A percentile compares a stretch with the other conserved stretches of the same genome.
Evolutionary conservation across 1,140 invertebrate species (phyloP).

Genomic region (Zelostemma sp.): DNA sequence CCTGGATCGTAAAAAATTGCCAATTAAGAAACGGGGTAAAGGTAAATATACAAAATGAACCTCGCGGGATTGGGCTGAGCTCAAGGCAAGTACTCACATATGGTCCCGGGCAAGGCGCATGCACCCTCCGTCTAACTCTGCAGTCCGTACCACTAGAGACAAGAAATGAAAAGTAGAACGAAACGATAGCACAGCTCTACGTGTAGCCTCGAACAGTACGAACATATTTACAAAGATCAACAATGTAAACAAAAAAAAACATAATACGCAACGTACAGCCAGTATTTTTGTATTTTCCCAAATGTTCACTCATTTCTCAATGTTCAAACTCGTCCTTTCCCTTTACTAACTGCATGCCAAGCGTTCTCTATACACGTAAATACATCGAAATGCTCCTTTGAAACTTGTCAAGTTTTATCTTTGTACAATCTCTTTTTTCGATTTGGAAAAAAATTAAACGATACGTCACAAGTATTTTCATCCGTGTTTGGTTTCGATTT

Average conservation of each 20-base stretch:
- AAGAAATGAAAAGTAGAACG: conserved; percentile 67
- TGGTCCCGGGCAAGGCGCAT: conserved; percentile 71
- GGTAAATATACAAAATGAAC: not conserved
- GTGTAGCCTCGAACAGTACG: conserved; percentile 35
- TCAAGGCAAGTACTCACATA: conserved; percentile 67
- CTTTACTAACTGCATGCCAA: conserved; percentile 66
- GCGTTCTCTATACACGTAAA: conserved; percentile 56
- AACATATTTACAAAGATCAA: conserved; percentile 31
- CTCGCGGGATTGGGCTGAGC: conserved; percentile 38
- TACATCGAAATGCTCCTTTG: conserved; percentile 27
- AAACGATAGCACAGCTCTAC: conserved; percentile 56
- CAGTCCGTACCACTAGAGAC: conserved; percentile 71
- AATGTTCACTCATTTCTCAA: not conserved
- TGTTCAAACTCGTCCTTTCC: conserved; percentile 16
- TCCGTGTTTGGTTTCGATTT: conserved; percentile 6
- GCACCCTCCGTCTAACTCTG: conserved; percentile 72
- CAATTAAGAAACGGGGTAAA: not conserved
- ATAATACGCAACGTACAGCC: conserved; percentile 54
- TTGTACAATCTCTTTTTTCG: not conserved
- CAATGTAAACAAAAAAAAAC: conserved; percentile 14
- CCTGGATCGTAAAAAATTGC: not conserved
- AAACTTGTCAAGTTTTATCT: not conserved
- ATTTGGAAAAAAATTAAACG: not conserved
- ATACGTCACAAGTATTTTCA: not conserved
- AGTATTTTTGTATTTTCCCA: conserved; percentile 29